phyloP scores from a whole-genome alignment of 2,113 vertebrate species.

The Mormyrus lacerda region DNA sequence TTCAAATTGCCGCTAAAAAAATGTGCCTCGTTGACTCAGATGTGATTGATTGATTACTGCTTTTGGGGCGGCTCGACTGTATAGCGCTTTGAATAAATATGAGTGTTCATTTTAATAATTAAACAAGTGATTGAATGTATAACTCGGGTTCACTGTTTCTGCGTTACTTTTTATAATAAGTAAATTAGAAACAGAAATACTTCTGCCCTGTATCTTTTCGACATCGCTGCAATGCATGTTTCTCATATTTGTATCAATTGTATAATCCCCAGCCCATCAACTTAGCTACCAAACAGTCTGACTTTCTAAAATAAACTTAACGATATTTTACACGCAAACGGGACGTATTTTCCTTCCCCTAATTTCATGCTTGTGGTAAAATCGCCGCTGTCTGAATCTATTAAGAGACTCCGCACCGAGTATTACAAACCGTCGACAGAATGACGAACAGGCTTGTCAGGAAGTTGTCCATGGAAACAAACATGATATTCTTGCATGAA shows the following conservation, averaged over 20 bases:
- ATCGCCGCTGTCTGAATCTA: neutral
- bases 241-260: neutral
- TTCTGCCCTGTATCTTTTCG: neutral
- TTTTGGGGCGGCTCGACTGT: neutral
- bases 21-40: neutral
- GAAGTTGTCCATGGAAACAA: neutral
- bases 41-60: neutral
- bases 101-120: neutral
- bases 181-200: neutral
- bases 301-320: neutral
- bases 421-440: conserved; percentile 2
- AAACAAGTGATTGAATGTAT: neutral
- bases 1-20: neutral
- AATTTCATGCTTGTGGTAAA: neutral
- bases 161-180: neutral
- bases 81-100: neutral
- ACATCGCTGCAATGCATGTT: neutral
- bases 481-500: conserved; percentile 1
- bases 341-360: neutral
- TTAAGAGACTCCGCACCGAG: neutral
- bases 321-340: neutral
- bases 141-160: neutral
- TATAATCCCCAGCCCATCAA: neutral
- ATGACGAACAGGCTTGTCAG: conserved; percentile 9
- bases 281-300: neutral